Evolutionary conservation across 2,113 vertebrate species (phyloP).

Genomic region (Mixornis gularis): DNA sequence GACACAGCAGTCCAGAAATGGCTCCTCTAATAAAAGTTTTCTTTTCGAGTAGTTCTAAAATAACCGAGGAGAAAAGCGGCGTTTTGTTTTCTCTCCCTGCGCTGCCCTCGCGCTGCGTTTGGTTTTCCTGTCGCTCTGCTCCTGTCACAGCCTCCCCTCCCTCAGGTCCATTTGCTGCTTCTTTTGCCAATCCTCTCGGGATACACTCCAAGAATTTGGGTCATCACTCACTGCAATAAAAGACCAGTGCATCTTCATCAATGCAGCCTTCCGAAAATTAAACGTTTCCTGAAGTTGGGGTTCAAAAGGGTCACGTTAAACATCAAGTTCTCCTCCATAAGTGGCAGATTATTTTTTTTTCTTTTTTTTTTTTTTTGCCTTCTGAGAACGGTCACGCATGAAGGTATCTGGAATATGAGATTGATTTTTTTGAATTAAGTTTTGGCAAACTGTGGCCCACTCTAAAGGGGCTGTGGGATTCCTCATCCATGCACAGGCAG

Average conservation of each 20-base stretch:
- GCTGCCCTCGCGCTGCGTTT: not conserved
- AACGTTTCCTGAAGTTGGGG: not conserved
- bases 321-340: not conserved
- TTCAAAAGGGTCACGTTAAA: not conserved
- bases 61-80: not conserved
- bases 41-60: not conserved
- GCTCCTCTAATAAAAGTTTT: not conserved
- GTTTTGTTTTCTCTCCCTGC: not conserved
- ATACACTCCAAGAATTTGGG: not conserved
- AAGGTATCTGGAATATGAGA: not conserved
- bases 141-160: not conserved
- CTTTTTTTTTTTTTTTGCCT: not conserved
- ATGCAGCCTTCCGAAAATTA: not conserved
- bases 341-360: too few species aligned
- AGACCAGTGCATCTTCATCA: not conserved
- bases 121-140: not conserved
- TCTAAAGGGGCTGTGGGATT: not conserved
- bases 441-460: not conserved
- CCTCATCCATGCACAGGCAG: not conserved
- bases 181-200: not conserved
- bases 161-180: not conserved
- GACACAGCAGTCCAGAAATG: not conserved
- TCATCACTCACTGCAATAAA: not conserved
- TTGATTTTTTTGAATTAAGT: not conserved
- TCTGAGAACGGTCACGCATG: not conserved